phyloP scores from a whole-genome alignment of 2,888 invertebrate genomes.

The Psylliodes chrysocephalus region DNA sequence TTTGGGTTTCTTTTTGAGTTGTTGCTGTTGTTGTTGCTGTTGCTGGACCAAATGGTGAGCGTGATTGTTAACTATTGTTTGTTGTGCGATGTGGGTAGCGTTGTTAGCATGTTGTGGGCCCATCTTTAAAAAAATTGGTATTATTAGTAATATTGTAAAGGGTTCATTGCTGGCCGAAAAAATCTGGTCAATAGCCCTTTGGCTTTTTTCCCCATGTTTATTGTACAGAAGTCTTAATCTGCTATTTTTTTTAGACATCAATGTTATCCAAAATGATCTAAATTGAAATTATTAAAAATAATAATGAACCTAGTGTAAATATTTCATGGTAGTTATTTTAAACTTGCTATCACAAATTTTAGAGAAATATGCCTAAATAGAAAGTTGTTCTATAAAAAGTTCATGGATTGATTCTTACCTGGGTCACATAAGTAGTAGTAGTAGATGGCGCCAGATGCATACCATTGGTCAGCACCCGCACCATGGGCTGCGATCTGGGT shows the following conservation, averaged over 20 bases:
- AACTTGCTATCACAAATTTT: too few relatives aligned
- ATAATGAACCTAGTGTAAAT: too few relatives aligned
- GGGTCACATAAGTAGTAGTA: constrained; percentile 60
- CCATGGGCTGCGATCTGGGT: constrained; percentile 59
- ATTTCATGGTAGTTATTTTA: too few relatives aligned
- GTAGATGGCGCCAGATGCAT: constrained; percentile 62
- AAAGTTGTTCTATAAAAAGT: background rate
- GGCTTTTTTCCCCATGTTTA: too few relatives aligned
- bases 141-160: too few relatives aligned
- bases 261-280: too few relatives aligned
- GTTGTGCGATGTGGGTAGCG: constrained; percentile 49
- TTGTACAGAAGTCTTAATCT: too few relatives aligned
- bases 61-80: constrained; percentile 47
- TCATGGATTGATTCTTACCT: constrained; percentile 41
- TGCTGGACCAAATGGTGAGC: constrained; percentile 39
- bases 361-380: too few relatives aligned
- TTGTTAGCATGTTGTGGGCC: constrained; percentile 51
- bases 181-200: too few relatives aligned
- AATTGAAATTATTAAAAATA: too few relatives aligned
- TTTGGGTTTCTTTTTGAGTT: constrained; percentile 59
- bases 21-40: constrained; percentile 48
- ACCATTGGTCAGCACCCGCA: constrained; percentile 71
- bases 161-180: too few relatives aligned
- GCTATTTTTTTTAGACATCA: too few relatives aligned
- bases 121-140: constrained; percentile 42